Conservation (phyloP, 1,140 invertebrate species). For the Orius laevigatus region DNA sequence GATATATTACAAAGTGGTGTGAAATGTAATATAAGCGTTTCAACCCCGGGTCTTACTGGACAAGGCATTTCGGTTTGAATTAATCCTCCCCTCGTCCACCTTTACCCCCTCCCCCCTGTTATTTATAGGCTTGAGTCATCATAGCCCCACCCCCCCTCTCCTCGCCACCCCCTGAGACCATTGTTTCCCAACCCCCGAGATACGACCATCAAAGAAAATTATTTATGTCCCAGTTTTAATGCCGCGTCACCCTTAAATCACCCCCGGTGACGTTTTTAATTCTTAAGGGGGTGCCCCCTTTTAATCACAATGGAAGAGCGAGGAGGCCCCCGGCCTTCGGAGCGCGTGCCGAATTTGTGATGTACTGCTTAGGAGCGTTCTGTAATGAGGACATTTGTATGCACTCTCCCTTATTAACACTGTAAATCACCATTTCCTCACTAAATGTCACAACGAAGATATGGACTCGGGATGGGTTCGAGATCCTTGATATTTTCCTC, state of each 20-base stretch:
- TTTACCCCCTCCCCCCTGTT: conserved; percentile 5
- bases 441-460: background rate
- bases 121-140: conserved; percentile 19
- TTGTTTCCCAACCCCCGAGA: conserved; percentile 11
- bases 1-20: conserved; percentile 9
- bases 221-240: conserved; percentile 19
- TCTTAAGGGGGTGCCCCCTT: conserved; percentile 14
- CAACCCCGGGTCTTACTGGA: conserved; percentile 3
- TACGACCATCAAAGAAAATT: conserved; percentile 14
- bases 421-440: conserved; percentile 14
- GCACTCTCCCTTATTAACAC: conserved; percentile 10
- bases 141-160: background rate
- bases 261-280: conserved; percentile 16
- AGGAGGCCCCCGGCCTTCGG: background rate
- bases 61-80: conserved; percentile 9
- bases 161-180: conserved; percentile 8
- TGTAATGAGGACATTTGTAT: conserved; percentile 14
- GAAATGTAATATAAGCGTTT: conserved; percentile 11
- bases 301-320: conserved; percentile 5
- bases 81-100: conserved; percentile 1
- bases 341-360: conserved; percentile 16
- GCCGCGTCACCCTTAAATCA: conserved; percentile 19
- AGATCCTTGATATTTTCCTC: no score
- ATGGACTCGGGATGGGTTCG: no score
- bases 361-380: conserved; percentile 4